Conservation (phyloP, 2,888 invertebrate species). For the Helobdella robusta region DNA sequence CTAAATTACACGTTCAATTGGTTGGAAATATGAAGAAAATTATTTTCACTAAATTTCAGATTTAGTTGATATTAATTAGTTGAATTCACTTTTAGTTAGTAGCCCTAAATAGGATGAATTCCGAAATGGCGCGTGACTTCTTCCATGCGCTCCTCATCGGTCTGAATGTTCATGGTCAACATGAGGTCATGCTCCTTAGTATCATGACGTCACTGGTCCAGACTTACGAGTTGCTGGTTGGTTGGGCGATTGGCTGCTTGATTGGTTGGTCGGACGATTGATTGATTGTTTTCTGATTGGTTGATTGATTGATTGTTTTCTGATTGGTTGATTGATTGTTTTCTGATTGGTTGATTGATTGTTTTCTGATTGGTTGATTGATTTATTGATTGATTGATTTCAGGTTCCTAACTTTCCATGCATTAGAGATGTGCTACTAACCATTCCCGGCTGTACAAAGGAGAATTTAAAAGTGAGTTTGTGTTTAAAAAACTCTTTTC, state of each 20-base stretch:
- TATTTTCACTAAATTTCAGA: background rate
- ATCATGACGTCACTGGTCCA: slow-evolving; percentile 71
- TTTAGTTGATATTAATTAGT: background rate
- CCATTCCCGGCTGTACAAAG: slow-evolving; percentile 60
- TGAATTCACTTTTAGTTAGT: background rate
- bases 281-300: background rate
- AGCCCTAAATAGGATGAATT: slow-evolving; percentile 53
- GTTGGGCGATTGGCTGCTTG: slow-evolving; percentile 17
- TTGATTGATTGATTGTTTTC: slow-evolving; percentile 20
- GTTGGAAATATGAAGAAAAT: no score
- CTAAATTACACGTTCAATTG: no score
- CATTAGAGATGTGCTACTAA: slow-evolving; percentile 58
- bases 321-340: background rate
- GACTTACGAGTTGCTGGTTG: slow-evolving; percentile 64
- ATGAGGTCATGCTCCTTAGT: slow-evolving; percentile 75
- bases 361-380: background rate
- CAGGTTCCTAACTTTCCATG: slow-evolving; percentile 63
- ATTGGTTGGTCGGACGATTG: background rate
- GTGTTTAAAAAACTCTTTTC: no score
- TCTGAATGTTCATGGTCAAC: slow-evolving; percentile 75
- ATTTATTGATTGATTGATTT: slow-evolving; percentile 2
- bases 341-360: background rate
- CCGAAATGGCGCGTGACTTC: slow-evolving; percentile 63
- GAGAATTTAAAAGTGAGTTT: slow-evolving; percentile 58
- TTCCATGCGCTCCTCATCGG: slow-evolving; percentile 70